Conservation (phyloP, 2,113 vertebrate species). For the Scolopax mira region DNA sequence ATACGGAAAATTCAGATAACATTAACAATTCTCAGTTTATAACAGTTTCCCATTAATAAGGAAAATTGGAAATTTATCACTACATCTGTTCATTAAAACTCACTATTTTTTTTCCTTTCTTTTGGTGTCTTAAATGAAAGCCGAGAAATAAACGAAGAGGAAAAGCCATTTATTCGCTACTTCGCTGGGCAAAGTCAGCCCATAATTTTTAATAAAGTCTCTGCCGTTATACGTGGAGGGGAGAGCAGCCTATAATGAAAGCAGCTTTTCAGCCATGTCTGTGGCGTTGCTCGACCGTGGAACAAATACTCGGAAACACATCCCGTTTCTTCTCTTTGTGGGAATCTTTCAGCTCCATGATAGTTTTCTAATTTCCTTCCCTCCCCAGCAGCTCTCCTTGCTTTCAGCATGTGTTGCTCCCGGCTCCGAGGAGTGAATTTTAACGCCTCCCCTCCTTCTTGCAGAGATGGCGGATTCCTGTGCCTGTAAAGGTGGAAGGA, state of each 20-base stretch:
- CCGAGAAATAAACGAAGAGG: conserved; percentile 16
- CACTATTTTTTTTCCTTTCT: neutral
- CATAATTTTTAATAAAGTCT: conserved; percentile 50
- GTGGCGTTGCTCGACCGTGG: neutral
- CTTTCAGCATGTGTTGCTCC: neutral
- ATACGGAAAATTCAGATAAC: conserved; percentile 57
- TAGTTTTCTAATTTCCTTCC: neutral
- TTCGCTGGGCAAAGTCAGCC: conserved; percentile 6
- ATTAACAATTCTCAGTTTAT: conserved; percentile 44
- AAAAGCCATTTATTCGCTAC: conserved; percentile 18
- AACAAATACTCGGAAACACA: neutral
- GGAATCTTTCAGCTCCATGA: neutral
- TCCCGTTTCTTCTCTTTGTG: neutral
- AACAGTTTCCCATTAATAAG: conserved; percentile 63
- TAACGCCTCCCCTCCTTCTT: conserved; percentile 20
- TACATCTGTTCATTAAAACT: conserved; percentile 65
- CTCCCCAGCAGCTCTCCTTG: neutral
- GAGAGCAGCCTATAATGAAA: neutral
- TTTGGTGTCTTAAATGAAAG: conserved; percentile 53
- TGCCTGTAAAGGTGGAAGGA: conserved; percentile 83
- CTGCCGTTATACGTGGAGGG: neutral
- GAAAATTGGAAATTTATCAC: conserved; percentile 73
- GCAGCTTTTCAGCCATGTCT: conserved; percentile 10
- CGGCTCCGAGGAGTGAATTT: neutral
- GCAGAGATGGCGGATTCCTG: conserved; percentile 90